phyloP scores from a whole-genome alignment of 2,797 vertebrate species.

The Eupleurogrammus muticus region DNA sequence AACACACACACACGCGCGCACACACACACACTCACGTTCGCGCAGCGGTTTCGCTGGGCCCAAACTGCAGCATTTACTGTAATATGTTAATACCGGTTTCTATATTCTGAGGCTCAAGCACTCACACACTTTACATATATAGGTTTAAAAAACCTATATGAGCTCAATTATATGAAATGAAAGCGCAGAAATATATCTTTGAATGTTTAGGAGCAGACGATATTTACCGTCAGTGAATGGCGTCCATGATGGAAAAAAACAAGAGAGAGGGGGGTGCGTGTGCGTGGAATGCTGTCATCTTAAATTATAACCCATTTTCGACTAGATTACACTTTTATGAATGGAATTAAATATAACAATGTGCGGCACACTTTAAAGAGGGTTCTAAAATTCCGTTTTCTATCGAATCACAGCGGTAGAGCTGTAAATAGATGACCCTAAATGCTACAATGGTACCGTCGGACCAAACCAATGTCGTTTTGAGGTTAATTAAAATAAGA shows the following conservation, averaged over 20 bases:
- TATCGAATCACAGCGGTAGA: accelerated
- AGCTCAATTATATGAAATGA: accelerated
- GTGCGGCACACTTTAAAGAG: accelerated
- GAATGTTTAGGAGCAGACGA: constrained; percentile 45
- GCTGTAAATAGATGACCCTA: background rate
- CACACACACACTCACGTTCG: constrained; percentile 26
- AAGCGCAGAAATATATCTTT: background rate
- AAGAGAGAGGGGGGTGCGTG: constrained; percentile 42
- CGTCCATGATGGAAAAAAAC: constrained; percentile 80
- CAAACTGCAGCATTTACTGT: background rate
- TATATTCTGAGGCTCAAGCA: accelerated
- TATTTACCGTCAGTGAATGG: constrained; percentile 81
- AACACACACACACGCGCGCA: background rate
- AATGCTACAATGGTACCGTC: constrained; percentile 56
- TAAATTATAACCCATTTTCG: background rate
- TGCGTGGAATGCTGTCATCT: background rate
- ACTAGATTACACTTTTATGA: accelerated
- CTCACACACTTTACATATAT: accelerated
- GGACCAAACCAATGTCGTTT: constrained; percentile 58
- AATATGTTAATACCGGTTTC: too few species aligned
- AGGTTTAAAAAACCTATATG: accelerated
- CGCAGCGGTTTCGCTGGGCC: constrained; percentile 46
- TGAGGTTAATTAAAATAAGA: background rate
- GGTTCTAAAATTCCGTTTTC: accelerated
- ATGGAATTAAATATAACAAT: accelerated